Percentiles rank a stretch among this genome's conserved stretches.
phyloP scores from a whole-genome alignment of 1,140 invertebrate species.

The Acromyrmex echinatior region DNA sequence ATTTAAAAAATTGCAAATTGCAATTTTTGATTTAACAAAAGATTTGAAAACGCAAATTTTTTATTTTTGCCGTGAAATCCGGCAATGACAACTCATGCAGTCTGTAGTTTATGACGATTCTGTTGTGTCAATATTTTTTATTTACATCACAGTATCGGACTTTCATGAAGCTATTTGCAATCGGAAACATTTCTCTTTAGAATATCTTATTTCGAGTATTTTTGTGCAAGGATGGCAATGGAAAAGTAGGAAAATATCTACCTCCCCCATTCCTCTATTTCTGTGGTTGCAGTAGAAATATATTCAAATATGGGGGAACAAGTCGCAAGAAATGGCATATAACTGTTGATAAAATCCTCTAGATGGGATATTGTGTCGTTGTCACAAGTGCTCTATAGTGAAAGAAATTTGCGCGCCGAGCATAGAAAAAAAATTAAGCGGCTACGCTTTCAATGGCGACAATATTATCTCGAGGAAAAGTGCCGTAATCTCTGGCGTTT shows the following conservation, averaged over 20 bases:
- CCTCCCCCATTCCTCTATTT: too few species aligned
- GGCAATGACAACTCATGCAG: not conserved
- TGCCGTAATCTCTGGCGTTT: slow-evolving; percentile 42
- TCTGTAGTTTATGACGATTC: slow-evolving; percentile 4
- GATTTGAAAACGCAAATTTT: not conserved
- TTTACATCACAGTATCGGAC: slow-evolving; percentile 26
- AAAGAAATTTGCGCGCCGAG: slow-evolving; percentile 23
- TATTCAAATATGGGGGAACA: slow-evolving; percentile 28
- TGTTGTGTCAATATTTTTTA: slow-evolving; percentile 50
- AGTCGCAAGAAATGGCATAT: not conserved
- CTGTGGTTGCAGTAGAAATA: not conserved
- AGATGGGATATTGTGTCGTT: slow-evolving; percentile 35
- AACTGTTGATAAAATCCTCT: slow-evolving; percentile 17
- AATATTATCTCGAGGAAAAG: slow-evolving; percentile 47
- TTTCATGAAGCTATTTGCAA: slow-evolving; percentile 49
- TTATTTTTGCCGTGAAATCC: not conserved
- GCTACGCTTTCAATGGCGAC: slow-evolving; percentile 37
- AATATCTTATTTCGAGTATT: slow-evolving; percentile 45
- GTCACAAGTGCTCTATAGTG: slow-evolving; percentile 1
- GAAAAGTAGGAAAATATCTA: not conserved
- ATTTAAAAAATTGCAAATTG: not conserved
- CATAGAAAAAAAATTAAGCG: slow-evolving; percentile 39
- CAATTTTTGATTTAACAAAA: not conserved
- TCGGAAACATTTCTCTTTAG: slow-evolving; percentile 35
- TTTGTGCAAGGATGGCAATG: not conserved